Percentiles rank a stretch among this genome's conserved stretches.
phyloP scores from a whole-genome alignment of 2,113 vertebrate species.

The Leucopsar rothschildi region DNA sequence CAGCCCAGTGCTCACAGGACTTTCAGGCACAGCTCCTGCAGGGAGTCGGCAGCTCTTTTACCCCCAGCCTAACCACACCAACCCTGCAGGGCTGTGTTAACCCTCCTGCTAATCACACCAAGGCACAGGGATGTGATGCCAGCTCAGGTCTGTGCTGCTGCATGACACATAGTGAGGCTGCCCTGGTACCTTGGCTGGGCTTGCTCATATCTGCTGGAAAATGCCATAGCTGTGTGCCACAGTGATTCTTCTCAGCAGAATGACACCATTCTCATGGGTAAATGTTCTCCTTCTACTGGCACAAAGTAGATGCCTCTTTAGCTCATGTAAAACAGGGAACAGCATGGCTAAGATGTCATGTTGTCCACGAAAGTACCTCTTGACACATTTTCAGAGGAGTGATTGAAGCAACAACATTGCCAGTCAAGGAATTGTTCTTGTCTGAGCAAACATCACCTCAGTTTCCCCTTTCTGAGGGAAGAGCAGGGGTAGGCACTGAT shows the following conservation, averaged over 20 bases:
- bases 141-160: background rate
- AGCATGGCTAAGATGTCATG: background rate
- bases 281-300: background rate
- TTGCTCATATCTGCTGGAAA: background rate
- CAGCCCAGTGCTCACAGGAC: background rate
- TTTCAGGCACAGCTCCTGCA: background rate
- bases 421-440: background rate
- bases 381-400: background rate
- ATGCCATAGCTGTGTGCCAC: background rate
- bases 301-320: background rate
- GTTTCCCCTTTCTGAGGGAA: background rate
- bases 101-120: fast-evolving
- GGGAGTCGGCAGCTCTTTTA: background rate
- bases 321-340: background rate
- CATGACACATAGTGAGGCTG: fast-evolving
- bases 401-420: background rate
- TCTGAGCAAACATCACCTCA: background rate
- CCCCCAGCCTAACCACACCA: background rate
- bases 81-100: background rate
- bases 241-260: background rate
- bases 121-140: background rate
- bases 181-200: background rate
- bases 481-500: background rate
- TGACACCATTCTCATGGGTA: background rate
- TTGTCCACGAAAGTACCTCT: background rate